Base-by-base conservation (phyloP, 2,888 invertebrate species). In the Acrocera orbiculus region DNA sequence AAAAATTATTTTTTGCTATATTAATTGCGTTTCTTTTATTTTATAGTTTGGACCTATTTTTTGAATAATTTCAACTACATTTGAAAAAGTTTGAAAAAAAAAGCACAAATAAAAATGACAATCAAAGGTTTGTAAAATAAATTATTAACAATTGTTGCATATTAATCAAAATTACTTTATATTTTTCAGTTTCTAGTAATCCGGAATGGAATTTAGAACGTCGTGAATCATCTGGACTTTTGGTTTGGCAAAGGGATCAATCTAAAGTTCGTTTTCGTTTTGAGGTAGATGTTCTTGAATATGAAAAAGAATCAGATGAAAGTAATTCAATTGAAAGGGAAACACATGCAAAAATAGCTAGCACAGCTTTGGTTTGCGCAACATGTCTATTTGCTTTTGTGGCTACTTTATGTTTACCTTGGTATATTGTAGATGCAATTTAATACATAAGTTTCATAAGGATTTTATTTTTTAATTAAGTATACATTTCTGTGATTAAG, bases 131-230 rank as follows among this genome's bases (percentile, higher is more conserved):
- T n/a, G n/a, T n/a, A n/a, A n/a, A n/a, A n/a, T n/a, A n/a, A n/a
- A n/a, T n/a, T n/a, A n/a, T n/a, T n/a, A n/a, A n/a, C n/a, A n/a
- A n/a, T n/a, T n/a, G n/a, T n/a, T n/a, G n/a, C n/a, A n/a, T n/a
- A n/a, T n/a, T n/a, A n/a, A n/a, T n/a, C n/a, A n/a, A n/a, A n/a
- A n/a, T n/a, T n/a, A n/a, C n/a, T 2, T 27, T n/a, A 13, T 28
- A 16, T 20, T 29, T 35, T 37, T n/a, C 32, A 56, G 56, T 53
- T 14, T 47, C 53, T 41, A 52, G 39, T 20, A 46, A 60, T 43
- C 61, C 62, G 3, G 55, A 57, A 38, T 62, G 62, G 62, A 60
- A 55, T 41, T 44, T 62, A 42, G 62, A 62, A 41, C 47, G 62
- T 7, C 48, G 61, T 10, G 58, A 56, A 30, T 62, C 62, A 11